Evolutionary conservation across 2,113 vertebrate genomes (phyloP).

Genomic region (Cyanoramphus novaezelandiae): DNA sequence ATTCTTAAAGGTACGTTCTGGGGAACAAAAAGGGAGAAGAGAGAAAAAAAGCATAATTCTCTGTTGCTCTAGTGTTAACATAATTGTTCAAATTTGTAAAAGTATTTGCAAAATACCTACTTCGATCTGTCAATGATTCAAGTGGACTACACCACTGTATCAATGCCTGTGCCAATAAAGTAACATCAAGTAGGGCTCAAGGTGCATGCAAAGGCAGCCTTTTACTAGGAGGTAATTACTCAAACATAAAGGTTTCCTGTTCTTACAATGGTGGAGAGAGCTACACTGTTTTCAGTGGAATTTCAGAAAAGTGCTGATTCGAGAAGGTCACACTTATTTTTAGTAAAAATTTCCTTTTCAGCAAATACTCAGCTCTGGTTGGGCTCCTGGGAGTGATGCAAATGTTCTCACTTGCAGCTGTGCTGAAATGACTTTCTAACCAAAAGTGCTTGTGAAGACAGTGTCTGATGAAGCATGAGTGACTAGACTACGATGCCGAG

Average conservation of each 20-base stretch:
- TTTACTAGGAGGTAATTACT: background rate
- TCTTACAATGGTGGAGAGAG: background rate
- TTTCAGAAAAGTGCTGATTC: background rate
- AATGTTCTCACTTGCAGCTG: conserved; percentile 2
- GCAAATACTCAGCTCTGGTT: background rate
- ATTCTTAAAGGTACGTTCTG: background rate
- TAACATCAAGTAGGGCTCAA: background rate
- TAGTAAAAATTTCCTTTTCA: conserved; percentile 1
- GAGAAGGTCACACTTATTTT: conserved; percentile 14
- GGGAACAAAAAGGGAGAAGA: background rate
- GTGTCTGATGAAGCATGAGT: background rate
- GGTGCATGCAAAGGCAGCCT: background rate
- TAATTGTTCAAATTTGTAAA: background rate
- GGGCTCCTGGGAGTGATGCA: background rate
- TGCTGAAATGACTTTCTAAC: conserved; percentile 9
- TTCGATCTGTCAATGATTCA: background rate
- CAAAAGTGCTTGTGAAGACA: background rate
- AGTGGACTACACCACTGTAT: background rate
- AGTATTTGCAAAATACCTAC: background rate
- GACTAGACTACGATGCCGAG: background rate
- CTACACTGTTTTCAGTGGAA: background rate
- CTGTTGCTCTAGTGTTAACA: background rate
- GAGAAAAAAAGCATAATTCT: background rate
- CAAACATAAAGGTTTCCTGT: background rate
- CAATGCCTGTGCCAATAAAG: background rate